phyloP scores from a whole-genome alignment of 1,140 invertebrate genomes.

The Neodiprion lecontei region DNA sequence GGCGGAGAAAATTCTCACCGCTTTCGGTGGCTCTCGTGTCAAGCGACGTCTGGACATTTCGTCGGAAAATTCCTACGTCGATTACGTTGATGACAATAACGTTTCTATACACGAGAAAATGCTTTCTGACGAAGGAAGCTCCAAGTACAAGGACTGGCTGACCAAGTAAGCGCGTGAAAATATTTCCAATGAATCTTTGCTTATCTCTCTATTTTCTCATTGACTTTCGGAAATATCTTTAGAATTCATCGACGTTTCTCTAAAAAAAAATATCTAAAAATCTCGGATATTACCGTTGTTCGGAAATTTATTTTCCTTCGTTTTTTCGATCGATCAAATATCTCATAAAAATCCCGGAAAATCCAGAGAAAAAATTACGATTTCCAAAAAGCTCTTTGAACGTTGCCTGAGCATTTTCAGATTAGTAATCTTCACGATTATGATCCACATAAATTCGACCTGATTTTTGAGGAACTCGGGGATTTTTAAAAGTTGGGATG shows the following conservation, averaged over 20 bases:
- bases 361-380: no score
- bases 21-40: conserved; percentile 61
- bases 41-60: conserved; percentile 58
- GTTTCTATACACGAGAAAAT: conserved; percentile 62
- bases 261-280: background rate
- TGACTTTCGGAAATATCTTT: conserved; percentile 1
- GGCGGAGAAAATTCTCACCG: conserved; percentile 72
- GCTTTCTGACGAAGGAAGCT: conserved; percentile 70
- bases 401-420: no score
- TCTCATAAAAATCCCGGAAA: no score
- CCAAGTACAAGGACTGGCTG: conserved; percentile 73
- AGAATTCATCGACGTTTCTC: background rate
- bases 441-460: no score
- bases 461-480: no score
- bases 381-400: no score
- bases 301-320: conserved; percentile 21
- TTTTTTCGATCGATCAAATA: no score
- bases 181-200: conserved; percentile 16
- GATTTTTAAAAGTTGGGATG: background rate
- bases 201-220: background rate
- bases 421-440: no score
- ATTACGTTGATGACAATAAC: conserved; percentile 43
- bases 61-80: conserved; percentile 35
- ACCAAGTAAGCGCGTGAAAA: conserved; percentile 62
- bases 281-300: background rate